Evolutionary conservation across 2,797 vertebrate genomes (phyloP).

Genomic region (Neopelma chrysocephalum): DNA sequence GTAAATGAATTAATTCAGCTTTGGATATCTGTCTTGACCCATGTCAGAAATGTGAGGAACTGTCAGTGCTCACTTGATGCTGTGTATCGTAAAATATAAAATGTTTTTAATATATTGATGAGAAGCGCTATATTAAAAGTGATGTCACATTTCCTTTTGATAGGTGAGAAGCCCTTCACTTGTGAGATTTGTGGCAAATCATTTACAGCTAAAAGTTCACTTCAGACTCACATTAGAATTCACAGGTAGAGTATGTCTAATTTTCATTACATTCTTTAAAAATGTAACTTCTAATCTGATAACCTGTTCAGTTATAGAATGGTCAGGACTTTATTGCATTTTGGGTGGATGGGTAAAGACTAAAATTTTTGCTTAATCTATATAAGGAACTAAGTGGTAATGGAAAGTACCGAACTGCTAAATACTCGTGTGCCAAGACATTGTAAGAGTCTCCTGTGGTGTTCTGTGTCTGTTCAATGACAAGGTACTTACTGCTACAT

Average conservation of each 20-base stretch:
- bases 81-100: background rate
- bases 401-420: background rate
- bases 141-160: background rate
- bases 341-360: background rate
- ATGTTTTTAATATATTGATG: background rate
- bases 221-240: conserved; percentile 97
- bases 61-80: background rate
- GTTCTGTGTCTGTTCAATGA: background rate
- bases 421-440: background rate
- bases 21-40: background rate
- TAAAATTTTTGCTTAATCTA: background rate
- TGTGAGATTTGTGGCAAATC: conserved; percentile 99
- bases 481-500: background rate
- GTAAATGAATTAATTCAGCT: background rate
- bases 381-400: background rate
- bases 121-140: background rate
- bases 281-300: background rate
- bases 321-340: background rate
- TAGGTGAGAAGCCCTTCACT: conserved; percentile 97
- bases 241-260: conserved; percentile 82
- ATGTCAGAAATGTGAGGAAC: background rate
- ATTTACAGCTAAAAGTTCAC: conserved; percentile 95
- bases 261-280: background rate
- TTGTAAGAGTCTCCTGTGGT: background rate
- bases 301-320: background rate